These are phyloP conservation scores for Saguinus imperator DNA, from an alignment of 2,113 vertebrate species.

Conservation along the genomic window DNA sequence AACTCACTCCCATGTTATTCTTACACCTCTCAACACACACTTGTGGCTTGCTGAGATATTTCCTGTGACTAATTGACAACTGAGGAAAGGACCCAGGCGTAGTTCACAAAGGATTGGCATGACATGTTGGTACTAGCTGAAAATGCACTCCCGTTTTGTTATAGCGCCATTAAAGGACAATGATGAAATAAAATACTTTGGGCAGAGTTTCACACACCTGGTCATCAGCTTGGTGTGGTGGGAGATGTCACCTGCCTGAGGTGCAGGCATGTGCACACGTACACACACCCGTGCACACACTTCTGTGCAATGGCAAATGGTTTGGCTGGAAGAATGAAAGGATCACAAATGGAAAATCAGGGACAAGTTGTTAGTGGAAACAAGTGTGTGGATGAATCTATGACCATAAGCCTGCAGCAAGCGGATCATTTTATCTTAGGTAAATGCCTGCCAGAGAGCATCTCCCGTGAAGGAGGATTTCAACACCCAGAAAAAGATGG, in stretches of 20 bases:
- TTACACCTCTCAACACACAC: background rate
- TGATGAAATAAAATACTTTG: background rate
- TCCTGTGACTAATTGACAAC: background rate
- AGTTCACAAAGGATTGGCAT: too few relatives aligned
- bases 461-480: background rate
- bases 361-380: background rate
- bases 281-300: background rate
- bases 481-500: background rate
- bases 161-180: accelerated
- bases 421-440: background rate
- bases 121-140: background rate
- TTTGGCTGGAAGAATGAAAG: background rate
- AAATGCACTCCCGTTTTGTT: background rate
- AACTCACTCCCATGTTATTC: background rate
- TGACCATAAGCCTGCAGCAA: background rate
- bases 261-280: background rate
- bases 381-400: background rate
- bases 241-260: background rate
- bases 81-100: background rate
- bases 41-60: background rate
- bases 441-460: background rate
- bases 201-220: background rate
- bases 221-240: background rate
- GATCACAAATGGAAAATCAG: background rate
- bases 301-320: background rate